phyloP scores from a whole-genome alignment of 2,888 invertebrate genomes.

The Allolobophora icterica region DNA sequence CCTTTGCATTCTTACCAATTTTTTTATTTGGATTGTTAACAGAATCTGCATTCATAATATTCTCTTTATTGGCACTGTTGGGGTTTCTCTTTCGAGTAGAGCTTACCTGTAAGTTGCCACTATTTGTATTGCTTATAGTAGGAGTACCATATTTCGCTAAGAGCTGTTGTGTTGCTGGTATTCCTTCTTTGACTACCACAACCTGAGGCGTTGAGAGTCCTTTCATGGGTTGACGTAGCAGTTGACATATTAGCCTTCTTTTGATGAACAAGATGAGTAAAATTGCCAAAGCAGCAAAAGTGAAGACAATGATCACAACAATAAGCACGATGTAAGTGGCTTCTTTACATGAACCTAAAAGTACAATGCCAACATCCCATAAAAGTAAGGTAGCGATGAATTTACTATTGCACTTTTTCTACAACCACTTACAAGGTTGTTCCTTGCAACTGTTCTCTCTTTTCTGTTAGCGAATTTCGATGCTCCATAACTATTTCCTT shows the following conservation, averaged over 20 bases:
- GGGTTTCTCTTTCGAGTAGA: background rate
- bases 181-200: too few relatives aligned
- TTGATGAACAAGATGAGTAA: background rate
- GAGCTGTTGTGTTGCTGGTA: background rate
- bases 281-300: background rate
- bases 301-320: background rate
- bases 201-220: background rate
- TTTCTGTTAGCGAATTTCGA: too few relatives aligned
- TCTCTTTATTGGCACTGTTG: background rate
- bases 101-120: background rate
- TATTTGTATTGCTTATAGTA: background rate
- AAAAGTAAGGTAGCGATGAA: too few relatives aligned
- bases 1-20: background rate
- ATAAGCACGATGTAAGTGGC: background rate
- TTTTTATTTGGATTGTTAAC: background rate
- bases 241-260: background rate
- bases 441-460: too few relatives aligned
- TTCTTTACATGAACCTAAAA: background rate
- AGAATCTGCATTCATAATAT: background rate
- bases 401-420: too few relatives aligned
- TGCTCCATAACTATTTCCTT: too few relatives aligned
- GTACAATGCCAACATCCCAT: background rate
- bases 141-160: background rate
- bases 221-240: background rate
- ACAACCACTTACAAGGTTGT: too few relatives aligned